These are phyloP conservation scores for Orchesellides sinensis DNA, from an alignment of 2,888 invertebrate species.

Conservation along the genomic window DNA sequence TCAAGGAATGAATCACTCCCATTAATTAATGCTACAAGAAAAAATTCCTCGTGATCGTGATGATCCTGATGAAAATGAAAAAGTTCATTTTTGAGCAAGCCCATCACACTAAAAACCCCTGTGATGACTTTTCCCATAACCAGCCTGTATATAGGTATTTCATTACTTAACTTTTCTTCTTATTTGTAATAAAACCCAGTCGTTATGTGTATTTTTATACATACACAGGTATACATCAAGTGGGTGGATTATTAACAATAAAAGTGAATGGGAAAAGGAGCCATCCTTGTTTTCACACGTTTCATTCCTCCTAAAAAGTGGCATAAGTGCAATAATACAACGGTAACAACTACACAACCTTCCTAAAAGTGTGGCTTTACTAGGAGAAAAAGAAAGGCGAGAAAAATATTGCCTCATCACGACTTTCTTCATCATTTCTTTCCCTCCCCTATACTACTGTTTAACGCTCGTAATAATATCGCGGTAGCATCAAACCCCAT, in stretches of 20 bases:
- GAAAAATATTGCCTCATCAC: not conserved
- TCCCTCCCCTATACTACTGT: not conserved
- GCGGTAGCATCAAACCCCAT: too few relatives aligned
- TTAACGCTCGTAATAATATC: not conserved
- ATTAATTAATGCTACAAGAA: slow-evolving; percentile 48
- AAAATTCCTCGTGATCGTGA: slow-evolving; percentile 12
- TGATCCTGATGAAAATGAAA: slow-evolving; percentile 30
- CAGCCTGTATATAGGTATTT: slow-evolving; percentile 25
- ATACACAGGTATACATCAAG: not conserved
- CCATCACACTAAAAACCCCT: slow-evolving; percentile 25
- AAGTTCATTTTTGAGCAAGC: slow-evolving; percentile 16
- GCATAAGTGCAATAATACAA: not conserved
- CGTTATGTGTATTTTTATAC: slow-evolving; percentile 29
- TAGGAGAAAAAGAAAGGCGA: too few relatives aligned
- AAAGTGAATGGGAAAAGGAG: not conserved
- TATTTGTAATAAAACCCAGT: too few relatives aligned
- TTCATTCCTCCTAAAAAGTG: not conserved
- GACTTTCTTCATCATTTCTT: not conserved
- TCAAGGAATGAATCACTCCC: slow-evolving; percentile 39
- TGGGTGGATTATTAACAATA: not conserved
- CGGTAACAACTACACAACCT: not conserved
- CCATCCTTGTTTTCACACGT: not conserved
- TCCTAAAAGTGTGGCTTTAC: not conserved
- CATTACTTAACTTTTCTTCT: slow-evolving; percentile 37
- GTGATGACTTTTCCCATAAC: slow-evolving; percentile 43